Conservation (phyloP, 2,113 vertebrate genomes). For the Laticauda colubrina region DNA sequence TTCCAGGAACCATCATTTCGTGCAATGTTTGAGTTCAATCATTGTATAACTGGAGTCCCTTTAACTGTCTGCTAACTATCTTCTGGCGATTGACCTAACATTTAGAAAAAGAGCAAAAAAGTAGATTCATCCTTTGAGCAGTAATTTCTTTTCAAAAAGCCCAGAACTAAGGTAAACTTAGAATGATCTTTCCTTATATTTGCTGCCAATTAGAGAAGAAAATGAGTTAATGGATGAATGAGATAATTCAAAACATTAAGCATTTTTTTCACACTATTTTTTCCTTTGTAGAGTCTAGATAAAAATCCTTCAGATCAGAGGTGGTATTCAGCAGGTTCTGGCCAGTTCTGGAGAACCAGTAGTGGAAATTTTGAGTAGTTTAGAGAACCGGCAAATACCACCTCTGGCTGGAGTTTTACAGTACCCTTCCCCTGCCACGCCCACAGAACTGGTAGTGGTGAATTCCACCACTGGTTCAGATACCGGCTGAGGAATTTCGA, state of each 20-base stretch:
- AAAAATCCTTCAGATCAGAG: background rate
- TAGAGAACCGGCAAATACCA: too few relatives aligned
- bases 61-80: background rate
- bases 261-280: background rate
- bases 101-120: background rate
- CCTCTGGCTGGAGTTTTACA: too few relatives aligned
- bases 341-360: too few relatives aligned
- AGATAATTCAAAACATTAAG: background rate
- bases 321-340: too few relatives aligned
- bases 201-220: background rate
- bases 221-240: background rate
- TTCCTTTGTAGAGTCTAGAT: background rate
- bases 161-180: background rate
- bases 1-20: background rate
- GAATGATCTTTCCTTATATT: background rate
- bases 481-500: background rate
- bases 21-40: background rate
- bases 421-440: too few relatives aligned
- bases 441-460: too few relatives aligned
- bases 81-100: background rate
- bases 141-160: background rate
- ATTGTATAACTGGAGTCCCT: background rate
- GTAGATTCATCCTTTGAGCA: background rate
- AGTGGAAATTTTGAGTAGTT: too few relatives aligned
- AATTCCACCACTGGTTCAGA: background rate